Evolutionary conservation across 2,797 vertebrate genomes (phyloP).

Genomic region (Rhabdomys pumilio): DNA sequence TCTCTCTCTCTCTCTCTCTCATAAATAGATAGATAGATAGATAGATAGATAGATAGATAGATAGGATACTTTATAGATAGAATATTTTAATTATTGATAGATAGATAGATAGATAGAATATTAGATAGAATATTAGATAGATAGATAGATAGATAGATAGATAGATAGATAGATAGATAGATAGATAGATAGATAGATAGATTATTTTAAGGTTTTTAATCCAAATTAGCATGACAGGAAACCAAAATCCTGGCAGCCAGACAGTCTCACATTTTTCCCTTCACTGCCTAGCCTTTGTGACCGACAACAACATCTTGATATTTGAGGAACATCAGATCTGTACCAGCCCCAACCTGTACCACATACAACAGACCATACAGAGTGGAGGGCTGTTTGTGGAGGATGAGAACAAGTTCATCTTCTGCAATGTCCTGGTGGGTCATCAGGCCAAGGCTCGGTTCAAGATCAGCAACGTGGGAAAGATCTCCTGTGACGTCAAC

Average conservation of each 20-base stretch:
- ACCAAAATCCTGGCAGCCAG: neutral
- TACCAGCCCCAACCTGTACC: conserved; percentile 87
- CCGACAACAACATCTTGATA: conserved; percentile 89
- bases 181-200: neutral
- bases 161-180: neutral
- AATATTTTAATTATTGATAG: too few species aligned
- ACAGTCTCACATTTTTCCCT: neutral
- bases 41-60: too few species aligned
- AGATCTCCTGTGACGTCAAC: conserved; percentile 91
- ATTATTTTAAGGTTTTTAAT: neutral
- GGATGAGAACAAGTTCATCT: conserved; percentile 95
- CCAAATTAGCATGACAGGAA: neutral
- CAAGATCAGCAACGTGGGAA: conserved; percentile 92
- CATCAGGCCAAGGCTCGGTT: conserved; percentile 91
- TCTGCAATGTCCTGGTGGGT: conserved; percentile 92
- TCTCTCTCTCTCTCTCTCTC: neutral
- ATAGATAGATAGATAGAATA: too few species aligned
- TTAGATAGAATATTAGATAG: too few species aligned
- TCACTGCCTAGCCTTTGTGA: conserved; percentile 88
- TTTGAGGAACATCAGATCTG: conserved; percentile 95
- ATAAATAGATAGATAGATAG: too few species aligned
- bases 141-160: neutral
- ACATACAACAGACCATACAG: conserved; percentile 87
- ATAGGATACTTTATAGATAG: too few species aligned
- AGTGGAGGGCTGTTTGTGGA: conserved; percentile 91